These are phyloP conservation scores for Astreopora myriophthalma DNA, from an alignment of 64 coral and sea anemone species.

Conservation along the genomic window DNA sequence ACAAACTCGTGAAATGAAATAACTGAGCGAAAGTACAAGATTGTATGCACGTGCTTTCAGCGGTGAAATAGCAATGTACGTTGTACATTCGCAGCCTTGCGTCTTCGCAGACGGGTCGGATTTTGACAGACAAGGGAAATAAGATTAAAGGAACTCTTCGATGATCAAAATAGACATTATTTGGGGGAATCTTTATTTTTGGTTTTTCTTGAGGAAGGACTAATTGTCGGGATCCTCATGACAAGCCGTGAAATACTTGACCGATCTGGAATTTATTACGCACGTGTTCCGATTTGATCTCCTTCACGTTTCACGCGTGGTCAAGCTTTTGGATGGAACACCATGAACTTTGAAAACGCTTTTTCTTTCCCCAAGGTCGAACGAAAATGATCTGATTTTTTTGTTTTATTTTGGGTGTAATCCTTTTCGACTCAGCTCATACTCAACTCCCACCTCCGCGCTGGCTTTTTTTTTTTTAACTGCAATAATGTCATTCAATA, in stretches of 20 bases:
- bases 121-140: too few relatives aligned
- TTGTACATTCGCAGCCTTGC: not conserved
- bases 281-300: not conserved
- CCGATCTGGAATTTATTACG: not conserved
- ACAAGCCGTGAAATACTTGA: not conserved
- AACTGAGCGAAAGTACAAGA: not conserved
- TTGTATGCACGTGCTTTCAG: not conserved
- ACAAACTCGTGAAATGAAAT: not conserved
- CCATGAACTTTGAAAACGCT: not conserved
- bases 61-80: not conserved
- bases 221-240: not conserved
- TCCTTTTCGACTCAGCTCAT: not conserved
- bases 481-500: not conserved
- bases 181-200: not conserved
- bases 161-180: too few relatives aligned
- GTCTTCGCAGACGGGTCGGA: too few relatives aligned
- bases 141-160: too few relatives aligned
- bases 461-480: not conserved
- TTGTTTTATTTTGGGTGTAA: not conserved
- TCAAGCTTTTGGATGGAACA: not conserved
- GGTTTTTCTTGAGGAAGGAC: not conserved
- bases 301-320: not conserved
- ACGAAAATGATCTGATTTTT: not conserved
- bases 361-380: not conserved
- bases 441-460: not conserved